Conservation (phyloP, 2,797 vertebrate genomes). For the Glossophaga mutica region DNA sequence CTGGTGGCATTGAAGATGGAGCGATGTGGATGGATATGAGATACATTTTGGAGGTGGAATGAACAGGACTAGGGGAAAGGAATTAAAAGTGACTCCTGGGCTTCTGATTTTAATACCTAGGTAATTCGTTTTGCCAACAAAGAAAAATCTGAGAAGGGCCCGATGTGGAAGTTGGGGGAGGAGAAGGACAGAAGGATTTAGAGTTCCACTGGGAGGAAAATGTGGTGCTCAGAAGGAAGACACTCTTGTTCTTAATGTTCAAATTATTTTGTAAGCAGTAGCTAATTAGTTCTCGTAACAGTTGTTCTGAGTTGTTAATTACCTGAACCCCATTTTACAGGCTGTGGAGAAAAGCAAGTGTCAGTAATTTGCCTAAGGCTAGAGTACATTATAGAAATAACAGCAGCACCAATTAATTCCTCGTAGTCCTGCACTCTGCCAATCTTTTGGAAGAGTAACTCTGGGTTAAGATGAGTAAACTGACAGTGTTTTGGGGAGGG, state of each 20-base stretch:
- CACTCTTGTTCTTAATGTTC: background rate
- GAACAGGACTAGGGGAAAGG: background rate
- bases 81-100: background rate
- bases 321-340: conserved; percentile 46
- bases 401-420: conserved; percentile 44
- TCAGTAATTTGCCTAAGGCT: conserved; percentile 43
- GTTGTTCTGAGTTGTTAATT: conserved; percentile 63
- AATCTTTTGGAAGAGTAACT: background rate
- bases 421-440: conserved; percentile 19
- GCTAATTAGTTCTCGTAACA: conserved; percentile 66
- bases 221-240: background rate
- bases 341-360: conserved; percentile 24
- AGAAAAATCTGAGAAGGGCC: background rate
- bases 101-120: background rate
- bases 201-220: background rate
- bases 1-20: background rate
- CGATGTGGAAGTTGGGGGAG: background rate
- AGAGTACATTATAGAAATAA: conserved; percentile 40
- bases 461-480: background rate
- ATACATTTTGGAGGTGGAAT: background rate
- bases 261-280: conserved; percentile 7
- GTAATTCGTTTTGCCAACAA: background rate
- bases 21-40: background rate
- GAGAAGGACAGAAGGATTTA: background rate
- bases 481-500: background rate